These are phyloP conservation scores for Drosophila testacea DNA, from an alignment of 2,888 invertebrate species.

Conservation along the genomic window DNA sequence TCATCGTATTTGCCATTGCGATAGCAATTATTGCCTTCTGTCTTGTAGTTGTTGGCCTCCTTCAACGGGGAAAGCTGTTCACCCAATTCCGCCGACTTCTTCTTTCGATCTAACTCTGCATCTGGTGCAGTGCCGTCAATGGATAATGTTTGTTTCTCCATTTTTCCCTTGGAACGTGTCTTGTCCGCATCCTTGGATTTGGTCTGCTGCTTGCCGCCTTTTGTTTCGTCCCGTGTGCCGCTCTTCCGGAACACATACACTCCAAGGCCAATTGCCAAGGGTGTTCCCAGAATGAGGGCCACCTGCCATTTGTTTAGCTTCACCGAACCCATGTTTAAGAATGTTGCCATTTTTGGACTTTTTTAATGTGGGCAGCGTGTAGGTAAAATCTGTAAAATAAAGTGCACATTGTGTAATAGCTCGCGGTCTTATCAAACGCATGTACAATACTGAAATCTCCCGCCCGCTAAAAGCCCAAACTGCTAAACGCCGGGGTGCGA, in stretches of 20 bases:
- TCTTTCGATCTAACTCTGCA: slow-evolving; percentile 86
- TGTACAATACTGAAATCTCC: background rate
- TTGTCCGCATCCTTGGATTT: slow-evolving; percentile 29
- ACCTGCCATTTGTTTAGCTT: slow-evolving; percentile 92
- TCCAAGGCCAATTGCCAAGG: slow-evolving; percentile 92
- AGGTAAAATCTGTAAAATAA: slow-evolving; percentile 53
- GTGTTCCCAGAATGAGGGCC: slow-evolving; percentile 93
- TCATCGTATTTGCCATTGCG: slow-evolving; percentile 95
- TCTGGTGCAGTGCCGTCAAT: slow-evolving; percentile 85
- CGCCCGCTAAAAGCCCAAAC: slow-evolving; percentile 5
- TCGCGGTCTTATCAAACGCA: slow-evolving; percentile 46
- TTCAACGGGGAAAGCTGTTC: slow-evolving; percentile 87
- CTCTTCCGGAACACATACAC: slow-evolving; percentile 86
- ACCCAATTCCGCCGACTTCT: slow-evolving; percentile 77
- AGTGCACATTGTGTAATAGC: slow-evolving; percentile 68
- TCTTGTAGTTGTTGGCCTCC: slow-evolving; percentile 92
- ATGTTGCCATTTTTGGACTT: slow-evolving; percentile 61
- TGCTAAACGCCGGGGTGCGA: slow-evolving; percentile 57
- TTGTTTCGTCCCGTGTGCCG: slow-evolving; percentile 20
- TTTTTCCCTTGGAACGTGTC: slow-evolving; percentile 78
- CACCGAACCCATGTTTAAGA: slow-evolving; percentile 75
- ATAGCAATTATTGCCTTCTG: slow-evolving; percentile 95
- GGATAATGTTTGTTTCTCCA: slow-evolving; percentile 86
- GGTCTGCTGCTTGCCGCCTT: slow-evolving; percentile 18
- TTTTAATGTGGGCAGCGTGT: slow-evolving; percentile 39